phyloP scores from a whole-genome alignment of 2,888 invertebrate genomes.

The Hartigia nigra region DNA sequence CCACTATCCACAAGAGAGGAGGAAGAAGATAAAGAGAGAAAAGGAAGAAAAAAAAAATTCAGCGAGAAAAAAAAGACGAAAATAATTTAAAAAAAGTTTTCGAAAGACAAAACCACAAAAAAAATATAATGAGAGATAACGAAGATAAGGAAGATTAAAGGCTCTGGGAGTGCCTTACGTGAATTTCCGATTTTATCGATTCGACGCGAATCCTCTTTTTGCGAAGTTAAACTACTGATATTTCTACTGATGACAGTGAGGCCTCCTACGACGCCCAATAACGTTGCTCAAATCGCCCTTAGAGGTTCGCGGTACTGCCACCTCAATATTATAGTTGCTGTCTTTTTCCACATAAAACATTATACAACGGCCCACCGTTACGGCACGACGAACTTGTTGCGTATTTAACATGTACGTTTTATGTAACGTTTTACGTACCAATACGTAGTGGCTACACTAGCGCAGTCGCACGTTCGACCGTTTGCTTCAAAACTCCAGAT shows the following conservation, averaged over 20 bases:
- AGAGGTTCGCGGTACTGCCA: slow-evolving; percentile 27
- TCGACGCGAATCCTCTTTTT: slow-evolving; percentile 7
- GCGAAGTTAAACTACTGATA: slow-evolving; percentile 12
- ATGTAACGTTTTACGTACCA: background rate
- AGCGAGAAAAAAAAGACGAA: background rate
- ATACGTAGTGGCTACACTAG: background rate
- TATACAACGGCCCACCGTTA: background rate
- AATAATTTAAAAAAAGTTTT: background rate
- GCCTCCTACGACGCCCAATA: slow-evolving; percentile 26
- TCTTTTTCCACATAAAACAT: background rate
- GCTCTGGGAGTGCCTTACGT: slow-evolving; percentile 30
- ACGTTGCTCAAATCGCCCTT: slow-evolving; percentile 32
- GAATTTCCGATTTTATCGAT: slow-evolving; percentile 14
- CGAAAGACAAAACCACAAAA: slow-evolving; percentile 1
- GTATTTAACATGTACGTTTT: background rate
- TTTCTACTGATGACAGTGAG: slow-evolving; percentile 18
- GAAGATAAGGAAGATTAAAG: background rate
- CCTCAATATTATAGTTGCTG: slow-evolving; percentile 16
- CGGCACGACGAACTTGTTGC: background rate
- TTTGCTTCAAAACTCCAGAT: background rate
- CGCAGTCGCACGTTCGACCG: background rate
- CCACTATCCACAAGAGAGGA: slow-evolving; percentile 23
- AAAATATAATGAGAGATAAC: background rate
- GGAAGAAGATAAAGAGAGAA: background rate
- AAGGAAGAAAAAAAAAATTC: background rate